These are phyloP conservation scores for Zhengitettix transpicula DNA, from an alignment of 2,888 invertebrate species.

Conservation along the genomic window DNA sequence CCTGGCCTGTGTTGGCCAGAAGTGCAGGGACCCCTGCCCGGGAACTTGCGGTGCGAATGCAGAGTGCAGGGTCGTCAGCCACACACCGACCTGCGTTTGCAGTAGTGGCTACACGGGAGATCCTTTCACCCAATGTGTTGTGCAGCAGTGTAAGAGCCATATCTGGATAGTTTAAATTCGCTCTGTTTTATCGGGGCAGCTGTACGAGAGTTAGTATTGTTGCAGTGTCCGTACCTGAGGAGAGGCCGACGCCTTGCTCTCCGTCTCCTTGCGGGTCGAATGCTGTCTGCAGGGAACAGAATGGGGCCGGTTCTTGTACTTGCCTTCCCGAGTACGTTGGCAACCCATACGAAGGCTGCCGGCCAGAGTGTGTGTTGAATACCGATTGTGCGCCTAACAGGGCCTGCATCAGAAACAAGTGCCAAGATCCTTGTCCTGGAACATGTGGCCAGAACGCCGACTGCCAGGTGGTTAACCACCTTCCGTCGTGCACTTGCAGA, in stretches of 20 bases:
- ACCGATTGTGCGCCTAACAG: conserved; percentile 51
- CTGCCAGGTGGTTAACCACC: conserved; percentile 43
- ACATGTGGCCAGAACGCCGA: conserved; percentile 57
- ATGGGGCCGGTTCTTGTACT: conserved; percentile 43
- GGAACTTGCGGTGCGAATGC: conserved; percentile 31
- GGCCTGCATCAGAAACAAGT: conserved; percentile 62
- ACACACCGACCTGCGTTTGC: conserved; percentile 26
- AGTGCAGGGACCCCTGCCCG: conserved; percentile 43
- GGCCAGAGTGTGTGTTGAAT: conserved; percentile 55
- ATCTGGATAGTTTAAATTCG: not conserved
- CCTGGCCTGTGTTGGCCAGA: conserved; percentile 24
- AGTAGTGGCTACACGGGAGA: conserved; percentile 23
- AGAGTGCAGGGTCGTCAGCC: conserved; percentile 21
- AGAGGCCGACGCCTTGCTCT: conserved; percentile 10
- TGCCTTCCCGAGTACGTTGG: conserved; percentile 25
- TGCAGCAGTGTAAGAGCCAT: conserved; percentile 12
- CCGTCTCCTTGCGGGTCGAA: conserved; percentile 17
- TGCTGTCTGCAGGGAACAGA: conserved; percentile 18
- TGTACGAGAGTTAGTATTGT: not conserved
- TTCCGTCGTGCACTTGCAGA: conserved; percentile 45
- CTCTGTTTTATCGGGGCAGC: not conserved
- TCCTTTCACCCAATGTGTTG: conserved; percentile 21
- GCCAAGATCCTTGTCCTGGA: conserved; percentile 57
- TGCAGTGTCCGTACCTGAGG: conserved; percentile 8
- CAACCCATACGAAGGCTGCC: conserved; percentile 44